Evolutionary conservation across 1,140 invertebrate genomes (phyloP), one percentile per base, ranked within the genome.

Genomic region (Cephus cinctus): DNA sequence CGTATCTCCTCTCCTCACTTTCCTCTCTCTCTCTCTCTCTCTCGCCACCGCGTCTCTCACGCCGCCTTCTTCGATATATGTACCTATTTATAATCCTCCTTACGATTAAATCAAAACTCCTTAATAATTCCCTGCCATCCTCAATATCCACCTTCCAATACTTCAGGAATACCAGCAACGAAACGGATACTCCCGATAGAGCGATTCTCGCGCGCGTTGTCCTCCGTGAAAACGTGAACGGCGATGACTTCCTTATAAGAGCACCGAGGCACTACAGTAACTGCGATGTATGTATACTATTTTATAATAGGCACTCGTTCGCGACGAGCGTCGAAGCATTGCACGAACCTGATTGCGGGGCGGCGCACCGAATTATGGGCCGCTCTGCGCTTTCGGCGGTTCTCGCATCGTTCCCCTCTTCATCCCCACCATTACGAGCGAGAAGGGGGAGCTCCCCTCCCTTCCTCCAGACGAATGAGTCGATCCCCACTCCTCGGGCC

Each of bases 331-430:
- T 23, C 34, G 43, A 63, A 56, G 58, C 53, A 54, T 61, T 38
- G 50, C 60, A 66, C 65, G 67, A 69, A 65, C 62, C 65, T 69
- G 61, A 68, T 68, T 68, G 61, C 64, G 58, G 64, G 57, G 62
- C 67, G 62, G 65, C 65, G 57, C 64, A 65, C 65, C 62, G 65
- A 68, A 67, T 70, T 67, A 67, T 70, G 65, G 59, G 45, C 57
- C 57, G 65, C 60, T 65, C 57, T 65, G 56, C 65, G 62, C 65
- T 68, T 69, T 67, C 61, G 59, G 59, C 55, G 42, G 56, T 47
- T 56, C 50, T 54, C 59, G 52, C 54, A 54, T 61, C 50, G 60
- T 48, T 50, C 54, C 56, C 59, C 43, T 5, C 38, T 30, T 36
- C 47, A 40, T 23, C 44, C 25, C 22, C 27, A 11, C 42, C 34